Conservation (phyloP, 2,888 invertebrate genomes). For the Malthinus seriepunctatus region DNA sequence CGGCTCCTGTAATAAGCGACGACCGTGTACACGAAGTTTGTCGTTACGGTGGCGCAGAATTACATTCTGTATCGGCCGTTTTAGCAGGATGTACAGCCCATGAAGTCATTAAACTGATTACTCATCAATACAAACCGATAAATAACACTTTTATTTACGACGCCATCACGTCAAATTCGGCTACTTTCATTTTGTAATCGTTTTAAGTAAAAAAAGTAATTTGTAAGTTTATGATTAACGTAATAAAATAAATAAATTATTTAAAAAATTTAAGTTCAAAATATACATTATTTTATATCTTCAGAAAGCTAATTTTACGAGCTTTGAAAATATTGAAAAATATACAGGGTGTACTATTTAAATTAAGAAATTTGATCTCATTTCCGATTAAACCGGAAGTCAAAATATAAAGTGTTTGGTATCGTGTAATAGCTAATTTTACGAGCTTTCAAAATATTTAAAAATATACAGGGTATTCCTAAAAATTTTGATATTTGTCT, state of each 20-base stretch:
- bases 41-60: constrained; percentile 91
- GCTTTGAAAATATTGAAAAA: too few species aligned
- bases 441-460: too few species aligned
- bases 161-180: constrained; percentile 85
- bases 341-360: too few species aligned
- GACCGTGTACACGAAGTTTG: constrained; percentile 95
- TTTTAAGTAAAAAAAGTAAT: background rate
- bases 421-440: too few species aligned
- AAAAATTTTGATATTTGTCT: too few species aligned
- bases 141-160: constrained; percentile 96
- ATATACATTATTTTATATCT: too few species aligned
- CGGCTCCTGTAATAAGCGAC: constrained; percentile 73
- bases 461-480: too few species aligned
- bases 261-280: background rate
- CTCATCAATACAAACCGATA: constrained; percentile 94
- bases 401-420: too few species aligned
- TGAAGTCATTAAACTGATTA: constrained; percentile 93
- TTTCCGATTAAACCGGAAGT: too few species aligned
- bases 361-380: too few species aligned
- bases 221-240: background rate
- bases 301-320: too few species aligned
- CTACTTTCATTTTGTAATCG: constrained; percentile 61
- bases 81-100: constrained; percentile 91
- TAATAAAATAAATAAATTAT: too few species aligned
- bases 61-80: constrained; percentile 91